Conservation (phyloP, 2,113 vertebrate genomes). For the Austrofundulus limnaeus region DNA sequence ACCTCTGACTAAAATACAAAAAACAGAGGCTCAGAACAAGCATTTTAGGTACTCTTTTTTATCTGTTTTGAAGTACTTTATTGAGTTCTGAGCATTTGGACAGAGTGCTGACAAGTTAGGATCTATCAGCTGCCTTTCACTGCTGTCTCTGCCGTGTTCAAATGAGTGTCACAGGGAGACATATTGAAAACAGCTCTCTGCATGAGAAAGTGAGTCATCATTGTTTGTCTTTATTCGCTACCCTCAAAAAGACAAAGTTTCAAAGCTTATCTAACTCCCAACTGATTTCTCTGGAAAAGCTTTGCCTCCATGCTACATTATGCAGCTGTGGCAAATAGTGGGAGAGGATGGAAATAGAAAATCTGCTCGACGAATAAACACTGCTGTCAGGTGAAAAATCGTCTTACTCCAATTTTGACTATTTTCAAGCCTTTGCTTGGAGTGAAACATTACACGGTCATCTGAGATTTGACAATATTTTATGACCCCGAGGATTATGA, state of each 20-base stretch:
- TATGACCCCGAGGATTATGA: conserved; percentile 29
- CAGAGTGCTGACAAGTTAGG: conserved; percentile 17
- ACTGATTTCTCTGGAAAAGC: conserved; percentile 45
- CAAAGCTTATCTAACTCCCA: conserved; percentile 56
- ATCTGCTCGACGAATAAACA: conserved; percentile 55
- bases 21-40: conserved; percentile 19
- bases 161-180: conserved; percentile 39
- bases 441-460: conserved; percentile 29
- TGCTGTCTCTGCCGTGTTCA: conserved; percentile 22
- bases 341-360: conserved; percentile 50
- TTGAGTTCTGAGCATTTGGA: conserved; percentile 24
- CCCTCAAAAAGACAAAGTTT: conserved; percentile 49
- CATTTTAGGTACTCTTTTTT: not conserved
- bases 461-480: conserved; percentile 13
- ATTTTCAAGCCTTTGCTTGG: conserved; percentile 36
- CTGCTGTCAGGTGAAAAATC: conserved; percentile 56
- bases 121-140: conserved; percentile 33
- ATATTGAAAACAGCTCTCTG: conserved; percentile 46
- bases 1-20: conserved; percentile 26
- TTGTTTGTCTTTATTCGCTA: conserved; percentile 40
- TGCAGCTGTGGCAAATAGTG: conserved; percentile 37
- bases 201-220: conserved; percentile 46
- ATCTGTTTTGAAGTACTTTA: conserved; percentile 9
- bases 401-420: conserved; percentile 32
- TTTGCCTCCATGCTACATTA: conserved; percentile 27